Percentiles rank a stretch among this genome's conserved stretches.
These are phyloP conservation scores for Machaerirhynchus nigripectus DNA, from an alignment of 2,113 vertebrate species.

Conservation along the genomic window DNA sequence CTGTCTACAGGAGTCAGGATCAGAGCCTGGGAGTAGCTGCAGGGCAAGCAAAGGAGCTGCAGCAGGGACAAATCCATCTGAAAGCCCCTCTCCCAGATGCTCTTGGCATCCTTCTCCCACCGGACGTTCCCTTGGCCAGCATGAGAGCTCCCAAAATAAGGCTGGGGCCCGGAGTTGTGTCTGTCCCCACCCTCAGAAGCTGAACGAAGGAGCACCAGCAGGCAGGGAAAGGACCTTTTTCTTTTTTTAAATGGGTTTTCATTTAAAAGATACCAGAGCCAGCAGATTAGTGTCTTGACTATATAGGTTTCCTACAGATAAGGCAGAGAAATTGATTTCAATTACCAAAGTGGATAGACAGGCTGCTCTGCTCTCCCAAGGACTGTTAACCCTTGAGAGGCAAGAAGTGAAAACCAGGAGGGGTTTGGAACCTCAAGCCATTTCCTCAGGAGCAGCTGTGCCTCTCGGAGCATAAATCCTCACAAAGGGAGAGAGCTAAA, in stretches of 20 bases:
- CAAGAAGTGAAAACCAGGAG: neutral
- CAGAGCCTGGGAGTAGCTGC: neutral
- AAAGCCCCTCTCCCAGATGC: neutral
- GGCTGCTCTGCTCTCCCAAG: conserved; percentile 45
- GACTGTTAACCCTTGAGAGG: conserved; percentile 68
- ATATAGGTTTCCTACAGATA: conserved; percentile 82
- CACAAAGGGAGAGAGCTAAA: conserved; percentile 26
- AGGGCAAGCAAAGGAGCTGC: neutral
- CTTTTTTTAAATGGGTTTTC: conserved; percentile 58
- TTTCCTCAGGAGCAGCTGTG: neutral
- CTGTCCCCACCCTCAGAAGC: neutral
- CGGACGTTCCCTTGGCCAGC: neutral
- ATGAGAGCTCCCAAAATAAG: neutral
- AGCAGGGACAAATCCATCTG: neutral
- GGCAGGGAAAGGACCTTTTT: neutral
- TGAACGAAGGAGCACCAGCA: neutral
- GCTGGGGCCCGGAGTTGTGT: neutral
- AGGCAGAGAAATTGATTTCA: conserved; percentile 84
- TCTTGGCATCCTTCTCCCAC: neutral
- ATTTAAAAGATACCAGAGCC: conserved; percentile 72
- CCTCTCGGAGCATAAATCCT: conserved; percentile 5
- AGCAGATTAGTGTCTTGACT: conserved; percentile 78
- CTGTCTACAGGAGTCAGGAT: neutral
- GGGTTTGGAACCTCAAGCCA: neutral
- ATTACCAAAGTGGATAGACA: conserved; percentile 77